Conservation (phyloP, 2,113 vertebrate species). For the Stomatorhinus ivindoensis region DNA sequence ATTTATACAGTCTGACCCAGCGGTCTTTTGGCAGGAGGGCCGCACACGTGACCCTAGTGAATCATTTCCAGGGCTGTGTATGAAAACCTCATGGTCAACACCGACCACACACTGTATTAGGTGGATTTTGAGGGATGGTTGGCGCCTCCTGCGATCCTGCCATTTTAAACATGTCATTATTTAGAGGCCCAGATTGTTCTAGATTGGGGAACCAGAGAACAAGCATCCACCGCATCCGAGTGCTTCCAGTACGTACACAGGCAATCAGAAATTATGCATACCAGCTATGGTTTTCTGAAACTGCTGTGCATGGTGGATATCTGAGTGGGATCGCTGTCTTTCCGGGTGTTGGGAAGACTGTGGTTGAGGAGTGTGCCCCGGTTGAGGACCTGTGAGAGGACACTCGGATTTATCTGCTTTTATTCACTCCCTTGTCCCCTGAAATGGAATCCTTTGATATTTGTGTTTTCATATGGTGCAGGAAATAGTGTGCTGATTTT, state of each 20-base stretch:
- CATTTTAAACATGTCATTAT: background rate
- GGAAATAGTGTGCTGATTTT: constrained; percentile 78
- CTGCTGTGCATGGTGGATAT: background rate
- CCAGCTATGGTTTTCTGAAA: background rate
- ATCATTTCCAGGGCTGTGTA: background rate
- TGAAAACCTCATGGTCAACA: background rate
- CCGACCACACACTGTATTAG: background rate
- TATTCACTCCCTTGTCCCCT: constrained; percentile 33
- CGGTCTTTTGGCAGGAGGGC: background rate
- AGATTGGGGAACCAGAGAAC: background rate
- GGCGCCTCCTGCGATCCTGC: background rate
- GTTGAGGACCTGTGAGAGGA: background rate
- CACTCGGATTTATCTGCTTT: constrained; percentile 43
- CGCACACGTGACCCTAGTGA: background rate
- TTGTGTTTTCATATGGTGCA: constrained; percentile 84
- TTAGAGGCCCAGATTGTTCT: background rate
- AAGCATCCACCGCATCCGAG: background rate
- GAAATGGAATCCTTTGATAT: constrained; percentile 52
- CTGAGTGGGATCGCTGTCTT: background rate
- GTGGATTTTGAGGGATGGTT: background rate
- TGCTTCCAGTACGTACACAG: background rate
- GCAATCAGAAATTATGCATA: background rate
- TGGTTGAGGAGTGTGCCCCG: background rate
- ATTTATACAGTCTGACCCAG: background rate
- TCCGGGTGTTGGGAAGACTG: background rate